Evolutionary conservation across 1,140 invertebrate species (phyloP), one percentile per base, ranked within the genome.

Genomic region (Plodia interpunctella): DNA sequence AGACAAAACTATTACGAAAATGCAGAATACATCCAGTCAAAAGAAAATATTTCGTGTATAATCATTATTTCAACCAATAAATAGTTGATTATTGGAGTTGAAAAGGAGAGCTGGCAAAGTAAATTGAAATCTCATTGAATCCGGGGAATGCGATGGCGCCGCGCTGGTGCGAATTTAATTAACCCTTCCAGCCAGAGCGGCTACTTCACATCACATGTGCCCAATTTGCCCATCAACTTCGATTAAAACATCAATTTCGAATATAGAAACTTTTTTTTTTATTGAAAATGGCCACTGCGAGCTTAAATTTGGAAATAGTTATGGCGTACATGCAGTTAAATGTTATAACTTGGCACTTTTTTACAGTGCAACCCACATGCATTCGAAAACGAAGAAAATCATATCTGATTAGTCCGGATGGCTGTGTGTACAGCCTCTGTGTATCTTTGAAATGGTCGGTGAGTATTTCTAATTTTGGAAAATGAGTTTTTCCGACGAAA

Each of bases 61-160:
- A 15, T 44, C 10, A 44, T 70, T 72, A 74, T 78, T 73, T 76
- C 68, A 59, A 66, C 59, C 68, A 78, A 77, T 72, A 74, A 78
- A 77, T 72, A 74, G 67, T 76, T 66, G 80, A 83, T 44, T 44
- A 84, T 84, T 85, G 64, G 67, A 71, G 70, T 58, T 62, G 65
- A 62, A 72, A 58, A 70, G 64, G 68, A 77, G 76, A 71, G 71
- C 72, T 67, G 80, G 72, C 78, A 82, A 88, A 88, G 81, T 88
- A 86, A 88, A 88, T 88, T 88, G 83, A 87, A 86, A 87, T 88
- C 83, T 87, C 82, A 88, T 86, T 88, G 84, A 88, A 83, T 87
- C 80, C 76, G 76, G 76, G 82, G 84, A 88, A 88, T 88, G 81
- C 74, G 83, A 83, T 77, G 80, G 73, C 76, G 76, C 74, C 74